Base-by-base conservation (phyloP, 37 sponge, comb jelly and placozoan species). In the Tethya wilhelma region DNA sequence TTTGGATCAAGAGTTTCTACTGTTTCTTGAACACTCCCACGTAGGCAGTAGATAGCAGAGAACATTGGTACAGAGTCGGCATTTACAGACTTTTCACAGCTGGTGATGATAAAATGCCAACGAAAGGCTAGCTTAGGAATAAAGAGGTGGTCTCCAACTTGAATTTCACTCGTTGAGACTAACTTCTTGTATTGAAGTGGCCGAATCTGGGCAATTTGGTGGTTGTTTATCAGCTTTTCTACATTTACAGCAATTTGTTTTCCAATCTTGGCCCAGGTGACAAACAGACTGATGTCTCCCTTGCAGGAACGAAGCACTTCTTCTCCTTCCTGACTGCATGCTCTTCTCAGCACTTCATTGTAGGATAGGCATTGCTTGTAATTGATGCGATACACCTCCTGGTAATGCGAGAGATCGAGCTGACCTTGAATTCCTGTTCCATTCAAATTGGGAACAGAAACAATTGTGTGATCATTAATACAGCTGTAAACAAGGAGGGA, bases 121-220 rank as follows among this genome's bases (percentile, higher is more conserved):
- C 82, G 67, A 33, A 73, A 62, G 5, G 41, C 40, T 2, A 25
- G 64, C 31, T 60, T 73, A 2, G 74, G 73, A 22, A 44, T 43
- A 43, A 82, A 64, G 25, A 82, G 45, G 26, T 82, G 82, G 44
- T 82, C 74, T 46, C 82, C 82, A 36, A 64, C 64, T 23, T 73
- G 17, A 44, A 82, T 82, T 3, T 72, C 63, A 36, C 64, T 53
- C 2, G 63, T 38, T 6, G 64, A 72, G 9, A 82, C 14, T 4
- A 82, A 26, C 34, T 73, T 82, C 49, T 82, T 38, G 25, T 63
- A 63, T 17, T 59, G 25, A 28, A 22, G 2, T 73, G 82, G 82
- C n/a, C 74, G 41, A 25, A 73, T 49, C 40, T 73, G 36, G 71
- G 71, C 81, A 39, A 80, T 69, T 29, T 71, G 71, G 4, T 57